Evolutionary conservation across 1,140 invertebrate species (phyloP).

Genomic region (Limonius californicus): DNA sequence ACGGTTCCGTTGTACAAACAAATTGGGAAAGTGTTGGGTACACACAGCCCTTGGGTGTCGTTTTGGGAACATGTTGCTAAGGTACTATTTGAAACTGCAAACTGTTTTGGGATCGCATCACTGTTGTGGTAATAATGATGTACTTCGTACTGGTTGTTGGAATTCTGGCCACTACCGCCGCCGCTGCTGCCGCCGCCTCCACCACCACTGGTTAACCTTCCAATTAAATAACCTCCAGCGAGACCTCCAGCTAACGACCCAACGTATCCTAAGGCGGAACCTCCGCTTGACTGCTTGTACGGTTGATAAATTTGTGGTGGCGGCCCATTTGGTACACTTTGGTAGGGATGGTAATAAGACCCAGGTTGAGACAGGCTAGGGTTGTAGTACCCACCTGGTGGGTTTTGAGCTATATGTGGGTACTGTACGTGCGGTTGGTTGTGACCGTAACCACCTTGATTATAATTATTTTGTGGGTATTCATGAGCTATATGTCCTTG

Average conservation of each 20-base stretch:
- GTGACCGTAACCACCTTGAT: not conserved
- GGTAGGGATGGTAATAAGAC: not conserved
- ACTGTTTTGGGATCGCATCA: conserved; percentile 25
- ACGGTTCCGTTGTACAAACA: conserved; percentile 36
- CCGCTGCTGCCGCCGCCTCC: not conserved
- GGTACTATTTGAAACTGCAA: conserved; percentile 26
- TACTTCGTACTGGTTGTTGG: conserved; percentile 24
- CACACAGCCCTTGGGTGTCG: conserved; percentile 31
- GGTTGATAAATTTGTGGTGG: conserved; percentile 3
- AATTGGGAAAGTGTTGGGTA: conserved; percentile 29
- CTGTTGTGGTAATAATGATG: conserved; percentile 38
- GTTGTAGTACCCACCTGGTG: not conserved
- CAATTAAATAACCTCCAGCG: not conserved
- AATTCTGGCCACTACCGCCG: not conserved
- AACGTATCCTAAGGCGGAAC: not conserved
- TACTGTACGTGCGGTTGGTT: not conserved
- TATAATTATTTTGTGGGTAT: not conserved
- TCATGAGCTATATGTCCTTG: not conserved
- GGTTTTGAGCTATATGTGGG: not conserved
- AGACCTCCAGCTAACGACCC: not conserved
- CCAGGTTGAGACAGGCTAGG: not conserved
- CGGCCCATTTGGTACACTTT: not conserved
- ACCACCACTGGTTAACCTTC: not conserved
- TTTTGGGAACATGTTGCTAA: conserved; percentile 29
- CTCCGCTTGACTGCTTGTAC: conserved; percentile 1